Percentiles rank a stretch among this genome's conserved stretches.
These are phyloP conservation scores for Nasonia vitripennis DNA, from an alignment of 1,140 invertebrate genomes.

Conservation along the genomic window DNA sequence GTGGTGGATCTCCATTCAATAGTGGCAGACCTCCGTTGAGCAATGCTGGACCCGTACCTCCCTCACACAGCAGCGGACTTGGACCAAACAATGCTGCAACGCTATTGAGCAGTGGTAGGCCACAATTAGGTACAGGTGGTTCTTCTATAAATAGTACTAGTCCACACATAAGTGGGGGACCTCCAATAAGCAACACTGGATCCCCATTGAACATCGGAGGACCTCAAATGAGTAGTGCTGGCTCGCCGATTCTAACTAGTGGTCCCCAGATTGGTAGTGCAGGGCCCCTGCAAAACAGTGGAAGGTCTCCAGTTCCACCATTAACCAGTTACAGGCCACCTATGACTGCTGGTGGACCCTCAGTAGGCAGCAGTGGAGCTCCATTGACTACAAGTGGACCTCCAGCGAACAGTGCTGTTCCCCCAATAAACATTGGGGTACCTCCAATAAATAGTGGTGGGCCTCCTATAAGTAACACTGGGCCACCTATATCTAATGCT, in stretches of 20 bases:
- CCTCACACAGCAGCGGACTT: not conserved
- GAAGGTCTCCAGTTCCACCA: not conserved
- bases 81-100: not conserved
- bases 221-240: not conserved
- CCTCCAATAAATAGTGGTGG: not conserved
- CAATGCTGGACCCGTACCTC: not conserved
- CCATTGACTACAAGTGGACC: not conserved
- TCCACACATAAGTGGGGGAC: not conserved
- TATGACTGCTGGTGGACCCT: not conserved
- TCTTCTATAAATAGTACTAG: not conserved
- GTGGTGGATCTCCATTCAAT: not conserved
- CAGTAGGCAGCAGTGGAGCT: not conserved
- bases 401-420: not conserved
- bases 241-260: not conserved
- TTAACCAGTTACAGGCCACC: not conserved
- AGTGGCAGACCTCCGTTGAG: not conserved
- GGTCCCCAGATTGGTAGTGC: not conserved
- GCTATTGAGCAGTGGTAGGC: not conserved
- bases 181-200: not conserved
- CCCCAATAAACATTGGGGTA: not conserved
- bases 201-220: not conserved
- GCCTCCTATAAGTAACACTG: constrained; percentile 6
- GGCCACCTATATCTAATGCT: not conserved
- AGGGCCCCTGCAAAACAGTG: not conserved
- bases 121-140: not conserved